Evolutionary conservation across 1,140 invertebrate species (phyloP), one percentile per base, ranked within the genome.

Genomic region (Choristoneura fumiferana): DNA sequence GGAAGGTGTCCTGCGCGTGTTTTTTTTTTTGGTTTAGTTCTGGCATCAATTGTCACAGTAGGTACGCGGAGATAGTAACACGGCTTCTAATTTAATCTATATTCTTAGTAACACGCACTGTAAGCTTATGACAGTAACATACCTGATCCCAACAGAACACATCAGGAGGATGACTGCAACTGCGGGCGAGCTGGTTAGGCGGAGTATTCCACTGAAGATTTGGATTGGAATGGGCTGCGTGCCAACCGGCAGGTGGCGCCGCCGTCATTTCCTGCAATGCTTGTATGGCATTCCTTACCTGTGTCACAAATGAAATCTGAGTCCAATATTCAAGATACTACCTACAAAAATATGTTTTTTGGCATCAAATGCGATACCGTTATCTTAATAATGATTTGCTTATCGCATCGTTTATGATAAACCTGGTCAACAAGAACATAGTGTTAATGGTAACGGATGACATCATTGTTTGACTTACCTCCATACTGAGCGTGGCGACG

Each of bases 251-350:
- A 0, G 83, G 87, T 0, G 89, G 92, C n/a, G 93, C 93, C 43
- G 92, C 91, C 4, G 93, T 92, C 91, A 96, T 92, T 79, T 95
- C 94, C 82, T 96, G 95, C 15, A 96, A 86, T 0, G 94, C 94
- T 77, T 95, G 94, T 60, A 96, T 95, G 2, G 95, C 95, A 73
- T 95, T 94, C 36, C 94, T 90, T 29, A 95, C 93, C 94, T 95
- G 65, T 6, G 8, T 52, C 12, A 14, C 18, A 59, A 61, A 37
- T 54, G 57, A 56, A 45, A 54, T 35, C 14, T 43, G 12, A 1
- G 14, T 29, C 22, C 22, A 3, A 29, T 29, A 29, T 29, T 3
- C n/a, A n/a, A n/a, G n/a, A n/a, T n/a, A 29, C 2, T 29, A 29
- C 2, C 22, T 29, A 29, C 43, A 4, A 49, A 49, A 49, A 49